A percentile compares a stretch with the other conserved stretches of the same genome.
Conservation (phyloP, 35 echinoderm and acorn worm species). For the Heliocidaris tuberculata region DNA sequence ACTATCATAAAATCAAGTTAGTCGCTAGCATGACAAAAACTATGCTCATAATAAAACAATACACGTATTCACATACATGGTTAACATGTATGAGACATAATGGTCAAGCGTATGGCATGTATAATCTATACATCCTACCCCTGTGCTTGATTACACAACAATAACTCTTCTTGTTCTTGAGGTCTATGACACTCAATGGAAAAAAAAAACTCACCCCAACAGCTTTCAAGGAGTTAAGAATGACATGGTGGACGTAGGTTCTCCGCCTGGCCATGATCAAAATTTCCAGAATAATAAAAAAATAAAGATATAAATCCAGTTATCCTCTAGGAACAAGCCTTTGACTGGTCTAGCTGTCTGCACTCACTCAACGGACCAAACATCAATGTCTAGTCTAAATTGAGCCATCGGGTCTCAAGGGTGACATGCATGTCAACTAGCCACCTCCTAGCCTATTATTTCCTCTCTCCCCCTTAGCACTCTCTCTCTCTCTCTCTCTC, state of each 20-base stretch:
- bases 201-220: neutral
- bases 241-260: neutral
- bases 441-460: neutral
- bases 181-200: neutral
- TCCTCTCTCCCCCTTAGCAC: neutral
- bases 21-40: no score
- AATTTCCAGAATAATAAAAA: neutral
- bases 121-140: neutral
- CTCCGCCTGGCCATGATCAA: neutral
- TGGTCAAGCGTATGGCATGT: neutral
- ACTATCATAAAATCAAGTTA: no score
- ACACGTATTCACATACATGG: no score
- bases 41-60: no score
- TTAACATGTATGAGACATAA: no score
- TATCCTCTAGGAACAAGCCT: neutral
- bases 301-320: neutral
- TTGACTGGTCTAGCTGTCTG: neutral
- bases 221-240: conserved; percentile 34
- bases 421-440: conserved; percentile 16
- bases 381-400: conserved; percentile 11
- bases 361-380: neutral
- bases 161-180: neutral
- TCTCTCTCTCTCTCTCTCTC: no score
- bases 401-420: neutral
- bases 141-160: neutral